These are phyloP conservation scores for Meteorus sp. DNA, from an alignment of 1,140 invertebrate species.

Conservation along the genomic window DNA sequence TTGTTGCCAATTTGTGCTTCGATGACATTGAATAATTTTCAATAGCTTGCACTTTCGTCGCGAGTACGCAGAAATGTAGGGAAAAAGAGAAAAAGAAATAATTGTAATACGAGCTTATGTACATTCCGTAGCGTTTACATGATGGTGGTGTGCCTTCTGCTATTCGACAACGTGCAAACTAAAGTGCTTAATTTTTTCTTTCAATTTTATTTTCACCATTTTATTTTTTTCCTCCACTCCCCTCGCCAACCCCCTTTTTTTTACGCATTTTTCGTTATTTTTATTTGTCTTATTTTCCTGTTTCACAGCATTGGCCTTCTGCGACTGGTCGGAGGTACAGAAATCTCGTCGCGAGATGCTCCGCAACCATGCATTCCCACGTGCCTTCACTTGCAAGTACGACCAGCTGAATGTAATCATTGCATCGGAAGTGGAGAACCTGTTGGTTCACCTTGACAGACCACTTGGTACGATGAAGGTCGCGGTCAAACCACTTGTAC, in stretches of 20 bases:
- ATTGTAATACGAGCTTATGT: background rate
- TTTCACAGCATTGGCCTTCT: conserved; percentile 84
- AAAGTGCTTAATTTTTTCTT: background rate
- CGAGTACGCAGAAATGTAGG: too few species aligned
- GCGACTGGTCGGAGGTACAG: conserved; percentile 83
- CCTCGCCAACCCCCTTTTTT: background rate
- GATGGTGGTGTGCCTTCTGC: too few species aligned
- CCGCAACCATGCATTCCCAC: conserved; percentile 74
- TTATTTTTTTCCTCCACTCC: background rate
- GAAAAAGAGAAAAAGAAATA: background rate
- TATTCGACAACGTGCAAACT: background rate
- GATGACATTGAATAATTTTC: conserved; percentile 6
- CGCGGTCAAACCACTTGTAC: conserved; percentile 65
- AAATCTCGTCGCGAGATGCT: conserved; percentile 77
- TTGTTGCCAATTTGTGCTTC: too few species aligned
- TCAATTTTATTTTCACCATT: background rate
- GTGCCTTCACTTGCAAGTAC: conserved; percentile 71
- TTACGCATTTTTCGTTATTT: conserved; percentile 9
- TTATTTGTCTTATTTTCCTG: conserved; percentile 46
- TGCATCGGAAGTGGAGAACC: conserved; percentile 62
- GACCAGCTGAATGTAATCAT: conserved; percentile 68
- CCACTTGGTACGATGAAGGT: conserved; percentile 40
- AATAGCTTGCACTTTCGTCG: background rate
- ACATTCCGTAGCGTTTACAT: too few species aligned
- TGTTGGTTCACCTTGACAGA: conserved; percentile 61